A percentile compares a stretch with the other conserved stretches of the same genome.
These are phyloP conservation scores for Pristis pectinata DNA, from an alignment of 2,797 vertebrate genomes.

Conservation along the genomic window DNA sequence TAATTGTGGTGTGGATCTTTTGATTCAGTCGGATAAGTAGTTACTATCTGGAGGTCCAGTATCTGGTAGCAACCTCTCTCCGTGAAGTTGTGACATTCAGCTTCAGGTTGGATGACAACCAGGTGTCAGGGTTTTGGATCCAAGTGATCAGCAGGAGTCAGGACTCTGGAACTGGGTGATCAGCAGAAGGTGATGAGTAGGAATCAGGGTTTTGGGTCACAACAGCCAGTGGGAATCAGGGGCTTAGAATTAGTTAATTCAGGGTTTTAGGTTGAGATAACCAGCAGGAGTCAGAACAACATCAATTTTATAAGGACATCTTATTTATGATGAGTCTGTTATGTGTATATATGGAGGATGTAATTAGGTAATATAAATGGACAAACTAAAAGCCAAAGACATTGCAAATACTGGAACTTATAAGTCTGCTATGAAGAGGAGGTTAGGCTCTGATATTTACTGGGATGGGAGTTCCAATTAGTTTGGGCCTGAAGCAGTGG, in stretches of 20 bases:
- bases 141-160: not conserved
- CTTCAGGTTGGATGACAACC: not conserved
- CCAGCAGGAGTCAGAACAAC: not conserved
- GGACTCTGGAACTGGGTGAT: not conserved
- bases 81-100: not conserved
- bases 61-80: not conserved
- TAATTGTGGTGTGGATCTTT: not conserved
- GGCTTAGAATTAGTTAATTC: too few relatives aligned
- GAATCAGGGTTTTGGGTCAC: not conserved
- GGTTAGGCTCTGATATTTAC: not conserved
- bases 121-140: not conserved
- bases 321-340: not conserved
- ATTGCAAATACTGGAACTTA: not conserved
- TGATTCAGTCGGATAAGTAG: not conserved
- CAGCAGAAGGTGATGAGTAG: not conserved
- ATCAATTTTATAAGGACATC: not conserved
- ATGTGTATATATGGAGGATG: not conserved
- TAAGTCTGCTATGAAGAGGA: not conserved
- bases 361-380: not conserved
- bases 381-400: not conserved
- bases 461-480: not conserved
- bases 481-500: not conserved
- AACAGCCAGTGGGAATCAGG: not conserved
- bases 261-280: too few relatives aligned
- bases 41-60: not conserved